Evolutionary conservation across 35 echinoderm and acorn worm species (phyloP).

Genomic region (Apostichopus californicus): DNA sequence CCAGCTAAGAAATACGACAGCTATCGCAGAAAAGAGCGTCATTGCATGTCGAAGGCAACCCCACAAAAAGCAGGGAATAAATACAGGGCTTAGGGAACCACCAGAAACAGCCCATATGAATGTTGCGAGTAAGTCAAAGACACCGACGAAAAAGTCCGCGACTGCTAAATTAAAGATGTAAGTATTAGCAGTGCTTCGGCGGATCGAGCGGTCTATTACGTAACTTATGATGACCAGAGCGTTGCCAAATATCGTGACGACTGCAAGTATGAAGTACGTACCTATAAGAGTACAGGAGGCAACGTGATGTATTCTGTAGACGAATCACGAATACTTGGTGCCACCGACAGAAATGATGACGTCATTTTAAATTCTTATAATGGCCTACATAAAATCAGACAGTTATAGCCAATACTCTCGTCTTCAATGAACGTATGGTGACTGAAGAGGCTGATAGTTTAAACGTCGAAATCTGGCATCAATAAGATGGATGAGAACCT

Average conservation of each 20-base stretch:
- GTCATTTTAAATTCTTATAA: not conserved
- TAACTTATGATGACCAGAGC: not conserved
- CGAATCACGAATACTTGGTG: not conserved
- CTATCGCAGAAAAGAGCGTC: conserved; percentile 14
- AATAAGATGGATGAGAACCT: too few relatives aligned
- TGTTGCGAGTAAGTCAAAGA: conserved; percentile 2
- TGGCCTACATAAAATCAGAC: not conserved
- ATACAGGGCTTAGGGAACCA: not conserved
- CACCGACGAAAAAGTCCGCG: conserved; percentile 32
- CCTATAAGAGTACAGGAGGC: not conserved
- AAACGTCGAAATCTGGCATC: too few relatives aligned
- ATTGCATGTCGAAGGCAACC: not conserved
- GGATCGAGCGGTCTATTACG: conserved; percentile 12
- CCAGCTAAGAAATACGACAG: conserved; percentile 21
- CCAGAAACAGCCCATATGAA: conserved; percentile 19
- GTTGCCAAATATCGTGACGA: conserved; percentile 35
- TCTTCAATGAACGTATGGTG: too few relatives aligned
- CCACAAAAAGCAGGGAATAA: conserved; percentile 26
- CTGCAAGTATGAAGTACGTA: conserved; percentile 15
- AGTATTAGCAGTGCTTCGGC: not conserved
- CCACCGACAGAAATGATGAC: not conserved
- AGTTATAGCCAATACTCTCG: too few relatives aligned
- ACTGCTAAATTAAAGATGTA: conserved; percentile 48
- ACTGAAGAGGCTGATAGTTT: too few relatives aligned
- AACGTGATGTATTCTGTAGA: not conserved